phyloP scores from a whole-genome alignment of 2,888 invertebrate genomes.

The Anorthoa munda region DNA sequence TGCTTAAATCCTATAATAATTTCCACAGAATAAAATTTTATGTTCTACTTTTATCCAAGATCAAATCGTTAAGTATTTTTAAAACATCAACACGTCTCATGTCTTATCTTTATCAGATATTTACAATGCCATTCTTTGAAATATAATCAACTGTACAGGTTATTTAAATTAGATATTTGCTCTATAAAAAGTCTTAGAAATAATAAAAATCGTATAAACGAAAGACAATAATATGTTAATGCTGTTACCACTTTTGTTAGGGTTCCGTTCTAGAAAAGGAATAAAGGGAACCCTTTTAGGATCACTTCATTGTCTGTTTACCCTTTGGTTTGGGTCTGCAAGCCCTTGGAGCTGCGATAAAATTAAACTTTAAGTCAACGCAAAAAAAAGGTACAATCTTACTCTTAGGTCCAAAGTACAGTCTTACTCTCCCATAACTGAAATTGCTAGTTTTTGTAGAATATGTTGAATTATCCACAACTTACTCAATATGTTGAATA shows the following conservation, averaged over 20 bases:
- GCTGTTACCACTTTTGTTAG: constrained; percentile 7
- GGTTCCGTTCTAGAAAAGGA: too few species aligned
- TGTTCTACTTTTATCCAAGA: constrained; percentile 34
- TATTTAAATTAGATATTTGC: constrained; percentile 55
- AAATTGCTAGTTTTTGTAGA: too few species aligned
- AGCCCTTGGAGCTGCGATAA: too few species aligned
- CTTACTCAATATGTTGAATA: too few species aligned
- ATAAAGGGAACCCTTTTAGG: too few species aligned
- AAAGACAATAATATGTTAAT: constrained; percentile 44
- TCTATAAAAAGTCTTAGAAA: constrained; percentile 35
- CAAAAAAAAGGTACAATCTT: too few species aligned
- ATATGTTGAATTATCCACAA: too few species aligned
- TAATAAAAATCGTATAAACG: constrained; percentile 46
- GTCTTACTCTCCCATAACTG: too few species aligned
- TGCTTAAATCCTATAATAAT: constrained; percentile 19
- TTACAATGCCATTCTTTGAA: constrained; percentile 43
- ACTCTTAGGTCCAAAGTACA: too few species aligned
- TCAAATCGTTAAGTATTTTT: constrained; percentile 43
- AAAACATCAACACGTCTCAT: constrained; percentile 39
- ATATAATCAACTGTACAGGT: constrained; percentile 53
- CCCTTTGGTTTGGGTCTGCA: too few species aligned
- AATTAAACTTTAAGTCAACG: too few species aligned
- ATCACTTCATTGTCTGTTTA: too few species aligned
- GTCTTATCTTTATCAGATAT: constrained; percentile 43
- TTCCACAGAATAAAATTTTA: constrained; percentile 41